Percentiles rank a stretch among this genome's conserved stretches.
Evolutionary conservation across 1,140 invertebrate species (phyloP).

Genomic region (Brachionus asplanchnoidis): DNA sequence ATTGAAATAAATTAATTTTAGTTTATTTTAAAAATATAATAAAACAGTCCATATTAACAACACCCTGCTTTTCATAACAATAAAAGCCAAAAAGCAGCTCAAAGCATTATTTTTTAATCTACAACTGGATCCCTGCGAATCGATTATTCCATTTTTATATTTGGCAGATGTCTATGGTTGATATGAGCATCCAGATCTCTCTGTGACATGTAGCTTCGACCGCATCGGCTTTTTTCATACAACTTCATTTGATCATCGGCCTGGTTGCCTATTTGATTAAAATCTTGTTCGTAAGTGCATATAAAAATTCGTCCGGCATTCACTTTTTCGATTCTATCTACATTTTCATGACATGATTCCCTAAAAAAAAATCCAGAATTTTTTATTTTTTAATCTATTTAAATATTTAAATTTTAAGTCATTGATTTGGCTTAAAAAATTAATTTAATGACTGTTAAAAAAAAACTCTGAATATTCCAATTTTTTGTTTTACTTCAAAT

Average conservation of each 20-base stretch:
- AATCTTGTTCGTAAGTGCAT: background rate
- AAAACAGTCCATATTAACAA: background rate
- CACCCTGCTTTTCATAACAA: background rate
- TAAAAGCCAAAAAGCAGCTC: background rate
- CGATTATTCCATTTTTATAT: background rate
- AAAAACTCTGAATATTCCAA: too few species aligned
- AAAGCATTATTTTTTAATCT: background rate
- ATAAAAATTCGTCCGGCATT: conserved; percentile 13
- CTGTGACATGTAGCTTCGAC: conserved; percentile 30
- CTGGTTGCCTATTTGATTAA: background rate
- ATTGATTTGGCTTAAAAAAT: too few species aligned
- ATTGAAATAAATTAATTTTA: background rate
- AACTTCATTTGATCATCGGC: background rate
- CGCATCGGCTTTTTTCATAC: conserved; percentile 5
- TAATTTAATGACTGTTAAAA: too few species aligned
- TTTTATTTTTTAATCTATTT: too few species aligned
- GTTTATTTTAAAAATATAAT: background rate
- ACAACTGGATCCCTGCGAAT: background rate
- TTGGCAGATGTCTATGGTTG: background rate
- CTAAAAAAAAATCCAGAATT: too few species aligned
- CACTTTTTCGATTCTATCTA: conserved; percentile 18
- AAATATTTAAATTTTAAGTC: too few species aligned
- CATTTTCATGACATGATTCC: conserved; percentile 2
- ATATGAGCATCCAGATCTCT: conserved; percentile 31
- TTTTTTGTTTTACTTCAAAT: background rate